Conservation (phyloP, 2,888 invertebrate species). For the Gastracanthus pulcherrimus region DNA sequence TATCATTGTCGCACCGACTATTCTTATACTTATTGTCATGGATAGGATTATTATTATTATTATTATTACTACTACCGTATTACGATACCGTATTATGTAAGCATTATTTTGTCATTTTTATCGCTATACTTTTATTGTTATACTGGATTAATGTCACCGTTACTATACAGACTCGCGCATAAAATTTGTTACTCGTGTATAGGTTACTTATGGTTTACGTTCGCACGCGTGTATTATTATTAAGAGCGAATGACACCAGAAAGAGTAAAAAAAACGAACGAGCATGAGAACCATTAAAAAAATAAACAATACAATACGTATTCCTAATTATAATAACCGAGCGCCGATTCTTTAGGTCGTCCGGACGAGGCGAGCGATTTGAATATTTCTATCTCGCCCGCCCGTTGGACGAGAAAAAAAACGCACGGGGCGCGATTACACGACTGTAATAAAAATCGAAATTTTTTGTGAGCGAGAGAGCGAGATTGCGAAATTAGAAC, state of each 20-base stretch:
- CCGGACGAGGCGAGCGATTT: not conserved
- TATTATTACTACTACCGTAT: constrained; percentile 4
- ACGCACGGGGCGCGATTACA: constrained; percentile 18
- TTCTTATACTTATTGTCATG: constrained; percentile 50
- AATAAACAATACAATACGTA: constrained; percentile 56
- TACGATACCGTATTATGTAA: not conserved
- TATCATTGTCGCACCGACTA: constrained; percentile 41
- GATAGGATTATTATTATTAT: constrained; percentile 28
- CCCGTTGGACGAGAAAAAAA: not conserved
- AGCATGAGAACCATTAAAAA: constrained; percentile 39
- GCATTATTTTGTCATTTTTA: constrained; percentile 31
- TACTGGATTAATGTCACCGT: constrained; percentile 26
- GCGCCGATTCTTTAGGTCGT: constrained; percentile 36
- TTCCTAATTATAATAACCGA: constrained; percentile 59
- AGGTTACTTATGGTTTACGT: constrained; percentile 9
- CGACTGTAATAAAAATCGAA: constrained; percentile 38
- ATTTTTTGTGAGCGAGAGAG: constrained; percentile 9
- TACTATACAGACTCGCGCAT: constrained; percentile 20
- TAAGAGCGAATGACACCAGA: constrained; percentile 2
- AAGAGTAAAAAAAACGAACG: constrained; percentile 16
- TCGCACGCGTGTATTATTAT: constrained; percentile 11
- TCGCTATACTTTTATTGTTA: constrained; percentile 13
- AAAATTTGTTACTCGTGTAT: constrained; percentile 17
- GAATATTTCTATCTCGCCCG: constrained; percentile 6
- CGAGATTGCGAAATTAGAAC: constrained; percentile 1